phyloP scores from a whole-genome alignment of 2,888 invertebrate genomes.

The Athripsodes cinereus region DNA sequence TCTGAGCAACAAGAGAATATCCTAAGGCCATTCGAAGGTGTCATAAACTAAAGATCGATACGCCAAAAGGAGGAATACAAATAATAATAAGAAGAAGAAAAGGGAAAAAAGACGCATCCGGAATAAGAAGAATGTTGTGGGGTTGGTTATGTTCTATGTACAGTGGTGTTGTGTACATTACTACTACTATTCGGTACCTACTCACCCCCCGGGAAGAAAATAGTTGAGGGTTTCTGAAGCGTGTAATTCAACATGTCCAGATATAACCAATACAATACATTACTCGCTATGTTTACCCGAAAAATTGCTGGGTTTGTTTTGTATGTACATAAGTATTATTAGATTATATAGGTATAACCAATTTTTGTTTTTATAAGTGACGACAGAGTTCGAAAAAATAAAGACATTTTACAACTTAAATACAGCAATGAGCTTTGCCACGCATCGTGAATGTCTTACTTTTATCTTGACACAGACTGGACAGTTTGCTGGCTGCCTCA shows the following conservation, averaged over 20 bases:
- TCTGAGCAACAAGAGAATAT: too few species aligned
- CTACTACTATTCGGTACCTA: background rate
- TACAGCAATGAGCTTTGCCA: too few species aligned
- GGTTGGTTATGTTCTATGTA: background rate
- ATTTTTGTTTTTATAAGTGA: too few species aligned
- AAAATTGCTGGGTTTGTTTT: too few species aligned
- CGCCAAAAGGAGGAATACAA: background rate
- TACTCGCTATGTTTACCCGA: background rate
- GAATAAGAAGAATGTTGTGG: slow-evolving; percentile 2
- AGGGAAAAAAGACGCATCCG: background rate
- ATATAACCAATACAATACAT: background rate
- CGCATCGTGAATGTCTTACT: too few species aligned
- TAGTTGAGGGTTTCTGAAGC: background rate
- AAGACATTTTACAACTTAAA: too few species aligned
- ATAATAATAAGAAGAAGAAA: background rate
- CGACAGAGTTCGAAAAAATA: too few species aligned
- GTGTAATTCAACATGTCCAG: slow-evolving; percentile 6
- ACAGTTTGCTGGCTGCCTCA: too few species aligned
- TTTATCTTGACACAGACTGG: too few species aligned
- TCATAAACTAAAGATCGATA: slow-evolving; percentile 20
- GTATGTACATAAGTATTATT: too few species aligned
- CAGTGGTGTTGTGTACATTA: too few species aligned
- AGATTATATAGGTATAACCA: too few species aligned
- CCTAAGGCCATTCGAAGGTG: slow-evolving; percentile 8
- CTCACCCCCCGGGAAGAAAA: background rate